A percentile compares a stretch with the other conserved stretches of the same genome.
These are phyloP conservation scores for Aptenodytes forsteri DNA, from an alignment of 2,113 vertebrate species.

Conservation along the genomic window DNA sequence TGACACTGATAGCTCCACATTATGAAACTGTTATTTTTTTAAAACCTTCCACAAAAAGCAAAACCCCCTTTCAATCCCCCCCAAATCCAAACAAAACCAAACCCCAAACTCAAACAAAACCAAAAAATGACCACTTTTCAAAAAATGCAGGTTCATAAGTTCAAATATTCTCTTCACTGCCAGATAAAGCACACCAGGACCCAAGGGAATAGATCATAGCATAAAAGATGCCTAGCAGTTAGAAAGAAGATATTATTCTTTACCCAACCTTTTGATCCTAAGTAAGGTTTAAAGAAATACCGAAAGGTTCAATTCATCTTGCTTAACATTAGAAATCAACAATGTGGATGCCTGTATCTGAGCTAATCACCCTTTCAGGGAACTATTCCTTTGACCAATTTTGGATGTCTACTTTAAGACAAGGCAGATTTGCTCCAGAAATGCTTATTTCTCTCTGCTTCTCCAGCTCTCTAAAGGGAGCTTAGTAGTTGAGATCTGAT, in stretches of 20 bases:
- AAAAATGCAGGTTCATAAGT: background rate
- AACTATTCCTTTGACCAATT: background rate
- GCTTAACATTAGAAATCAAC: background rate
- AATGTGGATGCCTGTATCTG: background rate
- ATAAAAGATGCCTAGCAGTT: background rate
- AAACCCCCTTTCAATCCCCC: background rate
- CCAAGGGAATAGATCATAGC: background rate
- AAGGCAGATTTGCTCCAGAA: background rate
- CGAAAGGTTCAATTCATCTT: background rate
- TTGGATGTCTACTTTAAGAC: background rate
- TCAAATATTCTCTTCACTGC: background rate
- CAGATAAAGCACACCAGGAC: background rate
- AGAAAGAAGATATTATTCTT: background rate
- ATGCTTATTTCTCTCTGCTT: background rate
- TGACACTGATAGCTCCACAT: slow-evolving; percentile 31
- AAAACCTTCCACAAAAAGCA: background rate
- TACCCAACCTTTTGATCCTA: background rate
- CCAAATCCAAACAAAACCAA: background rate
- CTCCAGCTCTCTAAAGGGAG: background rate
- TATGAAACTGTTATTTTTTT: background rate
- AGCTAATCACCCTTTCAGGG: background rate
- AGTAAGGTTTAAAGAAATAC: background rate
- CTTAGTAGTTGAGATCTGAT: background rate
- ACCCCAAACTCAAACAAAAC: background rate
- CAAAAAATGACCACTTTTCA: background rate